phyloP scores from a whole-genome alignment of 2,113 vertebrate genomes.

The Pomatorhinus ruficollis region DNA sequence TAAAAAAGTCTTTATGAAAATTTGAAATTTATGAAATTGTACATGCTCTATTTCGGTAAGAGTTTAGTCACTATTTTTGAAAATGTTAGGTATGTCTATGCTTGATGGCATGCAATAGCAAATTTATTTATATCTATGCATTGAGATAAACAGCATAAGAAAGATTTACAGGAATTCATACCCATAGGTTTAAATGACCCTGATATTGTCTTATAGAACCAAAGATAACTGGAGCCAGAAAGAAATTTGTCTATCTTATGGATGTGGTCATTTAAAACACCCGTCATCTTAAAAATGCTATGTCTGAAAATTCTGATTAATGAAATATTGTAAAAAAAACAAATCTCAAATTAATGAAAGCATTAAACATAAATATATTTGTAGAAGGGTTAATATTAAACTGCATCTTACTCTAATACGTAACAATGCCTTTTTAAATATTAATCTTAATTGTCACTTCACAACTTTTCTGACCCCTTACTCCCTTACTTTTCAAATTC shows the following conservation, averaged over 20 bases:
- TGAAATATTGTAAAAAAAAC: not conserved
- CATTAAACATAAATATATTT: not conserved
- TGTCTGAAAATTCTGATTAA: not conserved
- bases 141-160: not conserved
- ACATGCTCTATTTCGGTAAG: not conserved
- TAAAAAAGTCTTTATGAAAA: not conserved
- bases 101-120: not conserved
- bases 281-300: not conserved
- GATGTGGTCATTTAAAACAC: not conserved
- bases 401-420: not conserved
- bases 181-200: not conserved
- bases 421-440: not conserved
- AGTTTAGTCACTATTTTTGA: not conserved
- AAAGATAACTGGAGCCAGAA: not conserved
- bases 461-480: not conserved
- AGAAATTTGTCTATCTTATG: not conserved
- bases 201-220: not conserved
- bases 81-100: not conserved
- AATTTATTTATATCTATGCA: not conserved
- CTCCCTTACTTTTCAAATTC: not conserved
- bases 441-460: not conserved
- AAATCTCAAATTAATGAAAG: not conserved
- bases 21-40: too few relatives aligned
- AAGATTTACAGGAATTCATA: not conserved
- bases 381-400: not conserved